These are phyloP conservation scores for Formica aserva DNA, from an alignment of 2,888 invertebrate species.

Conservation along the genomic window DNA sequence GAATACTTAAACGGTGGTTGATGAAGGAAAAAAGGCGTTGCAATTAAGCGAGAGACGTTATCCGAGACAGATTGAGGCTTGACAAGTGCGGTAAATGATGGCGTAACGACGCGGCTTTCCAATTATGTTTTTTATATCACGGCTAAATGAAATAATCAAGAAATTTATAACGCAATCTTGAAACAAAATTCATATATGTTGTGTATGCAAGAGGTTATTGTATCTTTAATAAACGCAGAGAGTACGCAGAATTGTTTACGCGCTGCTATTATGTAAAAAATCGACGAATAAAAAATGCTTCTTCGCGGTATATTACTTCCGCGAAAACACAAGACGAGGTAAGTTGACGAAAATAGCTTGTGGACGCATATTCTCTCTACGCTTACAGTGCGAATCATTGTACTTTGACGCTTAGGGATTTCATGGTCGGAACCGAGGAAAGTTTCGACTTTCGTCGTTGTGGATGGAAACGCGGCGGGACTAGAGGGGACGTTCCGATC, in stretches of 20 bases:
- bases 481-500: conserved; percentile 32
- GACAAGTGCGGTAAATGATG: conserved; percentile 24
- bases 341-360: conserved; percentile 36
- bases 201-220: not conserved
- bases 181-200: not conserved
- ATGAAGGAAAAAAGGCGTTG: conserved; percentile 54
- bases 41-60: conserved; percentile 65
- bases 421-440: conserved; percentile 37
- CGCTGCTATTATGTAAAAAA: not conserved
- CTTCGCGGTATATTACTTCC: not conserved
- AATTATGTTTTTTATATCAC: conserved; percentile 16
- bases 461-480: conserved; percentile 5
- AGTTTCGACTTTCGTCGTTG: conserved; percentile 50
- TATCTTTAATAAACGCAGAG: not conserved
- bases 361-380: conserved; percentile 40
- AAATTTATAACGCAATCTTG: not conserved
- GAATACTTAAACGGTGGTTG: conserved; percentile 70
- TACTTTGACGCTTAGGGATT: conserved; percentile 48
- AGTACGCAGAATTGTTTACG: not conserved
- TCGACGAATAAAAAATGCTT: conserved; percentile 29
- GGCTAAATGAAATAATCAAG: conserved; percentile 14
- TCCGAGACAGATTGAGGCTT: conserved; percentile 35
- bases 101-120: not conserved
- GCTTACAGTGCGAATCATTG: conserved; percentile 53
- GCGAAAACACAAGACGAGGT: conserved; percentile 15